These are phyloP conservation scores for Promerops cafer DNA, from an alignment of 2,113 vertebrate genomes.

Conservation along the genomic window DNA sequence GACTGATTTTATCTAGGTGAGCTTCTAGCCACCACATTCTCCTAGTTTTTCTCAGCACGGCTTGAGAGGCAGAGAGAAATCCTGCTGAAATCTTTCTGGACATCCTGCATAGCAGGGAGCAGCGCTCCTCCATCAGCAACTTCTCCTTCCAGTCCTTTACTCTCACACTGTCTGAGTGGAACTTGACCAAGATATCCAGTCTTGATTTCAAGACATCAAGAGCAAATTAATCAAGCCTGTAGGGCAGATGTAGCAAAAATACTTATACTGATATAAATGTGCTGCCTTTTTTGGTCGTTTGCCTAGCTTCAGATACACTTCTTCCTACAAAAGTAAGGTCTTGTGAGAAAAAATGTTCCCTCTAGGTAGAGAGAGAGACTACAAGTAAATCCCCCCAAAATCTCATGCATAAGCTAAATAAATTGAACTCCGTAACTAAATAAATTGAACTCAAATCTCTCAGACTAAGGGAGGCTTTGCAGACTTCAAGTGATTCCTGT, in stretches of 20 bases:
- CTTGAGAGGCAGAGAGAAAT: background rate
- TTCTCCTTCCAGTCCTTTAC: background rate
- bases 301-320: background rate
- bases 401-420: slow-evolving; percentile 33
- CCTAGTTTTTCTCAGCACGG: background rate
- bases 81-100: background rate
- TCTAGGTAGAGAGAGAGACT: background rate
- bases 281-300: background rate
- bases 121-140: background rate
- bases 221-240: background rate
- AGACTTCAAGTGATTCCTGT: slow-evolving; percentile 10
- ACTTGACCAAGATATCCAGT: background rate
- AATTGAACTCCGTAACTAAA: slow-evolving; percentile 8
- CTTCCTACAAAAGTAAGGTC: background rate
- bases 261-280: background rate
- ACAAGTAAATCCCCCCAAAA: background rate
- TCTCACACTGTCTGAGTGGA: background rate
- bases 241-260: slow-evolving; percentile 9
- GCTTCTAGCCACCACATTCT: background rate
- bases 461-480: slow-evolving; percentile 12
- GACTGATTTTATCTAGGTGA: background rate
- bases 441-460: slow-evolving; percentile 35
- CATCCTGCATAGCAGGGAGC: background rate
- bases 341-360: background rate
- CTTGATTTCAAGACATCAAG: background rate